Percentiles rank a stretch among this genome's conserved stretches.
These are phyloP conservation scores for Schrankia costaestrigalis DNA, from an alignment of 2,888 invertebrate species.

Conservation along the genomic window DNA sequence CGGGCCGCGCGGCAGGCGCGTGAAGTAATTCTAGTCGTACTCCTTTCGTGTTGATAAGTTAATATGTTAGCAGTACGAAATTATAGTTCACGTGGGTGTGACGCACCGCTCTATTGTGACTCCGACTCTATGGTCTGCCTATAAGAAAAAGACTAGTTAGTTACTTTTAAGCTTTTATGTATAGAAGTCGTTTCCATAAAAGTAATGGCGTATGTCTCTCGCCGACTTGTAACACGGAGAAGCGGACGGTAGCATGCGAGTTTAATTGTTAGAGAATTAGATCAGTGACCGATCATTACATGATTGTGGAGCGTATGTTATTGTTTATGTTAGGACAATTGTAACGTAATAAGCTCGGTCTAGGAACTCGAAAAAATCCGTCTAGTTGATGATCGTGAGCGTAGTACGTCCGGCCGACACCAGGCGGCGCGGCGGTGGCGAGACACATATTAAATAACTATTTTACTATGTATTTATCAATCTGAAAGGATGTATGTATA, in stretches of 20 bases:
- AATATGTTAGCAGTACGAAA: constrained; percentile 77
- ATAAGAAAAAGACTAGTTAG: constrained; percentile 71
- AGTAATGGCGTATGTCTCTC: constrained; percentile 67
- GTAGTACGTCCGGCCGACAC: constrained; percentile 14
- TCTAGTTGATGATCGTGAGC: constrained; percentile 25
- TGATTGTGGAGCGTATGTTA: constrained; percentile 14
- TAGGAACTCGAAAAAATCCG: constrained; percentile 31
- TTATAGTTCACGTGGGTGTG: constrained; percentile 55
- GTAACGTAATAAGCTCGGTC: constrained; percentile 46
- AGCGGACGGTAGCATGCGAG: constrained; percentile 26
- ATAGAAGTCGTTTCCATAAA: constrained; percentile 59
- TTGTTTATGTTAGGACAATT: constrained; percentile 33
- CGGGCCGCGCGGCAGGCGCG: constrained; percentile 26
- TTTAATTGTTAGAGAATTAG: constrained; percentile 24
- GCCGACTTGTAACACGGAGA: constrained; percentile 29
- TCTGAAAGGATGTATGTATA: constrained; percentile 65
- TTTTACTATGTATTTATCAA: constrained; percentile 73
- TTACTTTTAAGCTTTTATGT: constrained; percentile 72
- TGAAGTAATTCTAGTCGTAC: constrained; percentile 72
- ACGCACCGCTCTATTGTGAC: constrained; percentile 45
- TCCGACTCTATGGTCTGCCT: constrained; percentile 67
- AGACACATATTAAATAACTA: constrained; percentile 45
- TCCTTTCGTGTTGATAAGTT: constrained; percentile 72
- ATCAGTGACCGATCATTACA: neutral
- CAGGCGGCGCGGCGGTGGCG: constrained; percentile 47